Evolutionary conservation across 2,888 invertebrate species (phyloP).

Genomic region (Serrognathus titanus): DNA sequence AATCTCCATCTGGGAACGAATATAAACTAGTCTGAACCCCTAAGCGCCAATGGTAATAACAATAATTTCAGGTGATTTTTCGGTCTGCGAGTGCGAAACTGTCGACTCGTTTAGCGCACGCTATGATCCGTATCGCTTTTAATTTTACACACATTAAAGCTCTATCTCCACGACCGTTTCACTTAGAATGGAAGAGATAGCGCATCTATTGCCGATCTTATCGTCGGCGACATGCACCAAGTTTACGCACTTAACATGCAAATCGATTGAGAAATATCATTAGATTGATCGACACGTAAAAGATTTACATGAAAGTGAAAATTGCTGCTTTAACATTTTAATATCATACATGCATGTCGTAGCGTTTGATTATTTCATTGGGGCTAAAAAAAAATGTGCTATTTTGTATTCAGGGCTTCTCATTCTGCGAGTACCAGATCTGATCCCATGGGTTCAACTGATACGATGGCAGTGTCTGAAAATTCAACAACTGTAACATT

Average conservation of each 20-base stretch:
- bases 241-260: constrained; percentile 31
- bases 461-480: constrained; percentile 55
- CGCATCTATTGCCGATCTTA: constrained; percentile 18
- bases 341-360: too few relatives aligned
- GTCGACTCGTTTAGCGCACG: constrained; percentile 22
- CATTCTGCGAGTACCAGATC: constrained; percentile 46
- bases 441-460: constrained; percentile 54
- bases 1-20: too few relatives aligned
- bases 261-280: constrained; percentile 33
- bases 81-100: not conserved
- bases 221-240: constrained; percentile 24
- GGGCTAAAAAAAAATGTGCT: too few relatives aligned
- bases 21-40: constrained; percentile 2
- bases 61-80: constrained; percentile 3
- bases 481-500: constrained; percentile 55
- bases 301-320: not conserved
- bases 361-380: too few relatives aligned
- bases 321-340: too few relatives aligned
- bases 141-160: constrained; percentile 13
- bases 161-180: too few relatives aligned
- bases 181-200: not conserved
- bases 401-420: constrained; percentile 40
- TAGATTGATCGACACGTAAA: constrained; percentile 26
- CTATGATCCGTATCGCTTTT: constrained; percentile 18
- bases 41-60: constrained; percentile 10